Base-by-base conservation (phyloP, 1,140 invertebrate species). In the Drosophila sproati region DNA sequence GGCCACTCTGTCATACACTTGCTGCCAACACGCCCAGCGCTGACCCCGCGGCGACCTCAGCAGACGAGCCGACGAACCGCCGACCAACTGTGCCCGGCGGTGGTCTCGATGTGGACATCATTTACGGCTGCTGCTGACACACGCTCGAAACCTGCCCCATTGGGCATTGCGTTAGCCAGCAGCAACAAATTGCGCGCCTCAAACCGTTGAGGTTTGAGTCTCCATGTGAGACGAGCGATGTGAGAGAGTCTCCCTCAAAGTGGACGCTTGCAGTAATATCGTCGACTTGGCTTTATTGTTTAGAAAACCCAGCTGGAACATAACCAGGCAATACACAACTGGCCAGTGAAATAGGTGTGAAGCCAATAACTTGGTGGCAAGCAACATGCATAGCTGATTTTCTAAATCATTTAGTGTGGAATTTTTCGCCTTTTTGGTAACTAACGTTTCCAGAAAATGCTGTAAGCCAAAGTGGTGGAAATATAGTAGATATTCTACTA, bases 81-180 rank as follows among this genome's bases (percentile, higher is more conserved):
- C 37, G 50, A 41, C 54, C 39, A 51, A 20, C 20, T 20, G 39
- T 71, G 35, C 45, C 52, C 80, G 8, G 37, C 67, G 57, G 66
- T 50, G 66, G 66, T 69, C 67, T 61, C 67, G 43, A 60, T 76
- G 63, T 85, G 82, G 82, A 78, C 81, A 85, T 86, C 81, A 86
- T 85, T 85, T 87, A 79, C 83, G 71, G 80, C 80, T 82, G 82
- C 82, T 77, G 82, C 80, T 87, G 82, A 88, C 82, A 87, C 82
- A 77, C 80, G 80, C 80, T 74, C 57, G 61, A 70, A 88, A 77
- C 80, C 68, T 50, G 69, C 62, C 80, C 79, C 80, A 61, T 77
- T 77, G 83, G 75, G 72, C 61, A 69, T 87, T 73, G 35, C 62
- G 64, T 34, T 56, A 37, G 61, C 74, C 75, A 63, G 66, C 72